phyloP scores from a whole-genome alignment of 2,113 vertebrate species.

The Heterocephalus glaber region DNA sequence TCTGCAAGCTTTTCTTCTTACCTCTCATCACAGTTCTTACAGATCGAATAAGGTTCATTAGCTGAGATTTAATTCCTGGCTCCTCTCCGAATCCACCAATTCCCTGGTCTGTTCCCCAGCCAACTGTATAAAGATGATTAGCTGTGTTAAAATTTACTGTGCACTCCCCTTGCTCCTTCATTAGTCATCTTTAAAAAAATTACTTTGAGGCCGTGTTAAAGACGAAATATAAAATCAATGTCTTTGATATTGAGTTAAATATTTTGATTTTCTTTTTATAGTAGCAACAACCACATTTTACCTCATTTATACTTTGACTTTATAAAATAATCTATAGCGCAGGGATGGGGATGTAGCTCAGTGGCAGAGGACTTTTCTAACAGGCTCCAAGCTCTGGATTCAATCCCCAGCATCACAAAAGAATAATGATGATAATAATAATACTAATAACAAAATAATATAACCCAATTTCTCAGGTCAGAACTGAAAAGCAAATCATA shows the following conservation, averaged over 20 bases:
- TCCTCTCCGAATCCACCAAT: constrained; percentile 97
- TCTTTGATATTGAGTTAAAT: constrained; percentile 14
- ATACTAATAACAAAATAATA: neutral
- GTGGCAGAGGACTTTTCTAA: neutral
- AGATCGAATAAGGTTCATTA: constrained; percentile 95
- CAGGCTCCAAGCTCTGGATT: neutral
- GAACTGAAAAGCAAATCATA: constrained; percentile 46
- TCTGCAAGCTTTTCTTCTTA: constrained; percentile 72
- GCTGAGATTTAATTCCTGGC: constrained; percentile 96
- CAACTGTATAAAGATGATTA: constrained; percentile 87
- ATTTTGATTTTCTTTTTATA: constrained; percentile 39
- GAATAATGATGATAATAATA: neutral
- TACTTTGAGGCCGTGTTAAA: constrained; percentile 48
- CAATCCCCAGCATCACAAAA: neutral
- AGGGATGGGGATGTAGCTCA: neutral
- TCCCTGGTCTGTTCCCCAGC: constrained; percentile 95
- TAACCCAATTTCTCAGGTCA: constrained; percentile 26
- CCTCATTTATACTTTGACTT: constrained; percentile 14
- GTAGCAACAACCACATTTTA: constrained; percentile 36
- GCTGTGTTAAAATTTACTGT: constrained; percentile 62
- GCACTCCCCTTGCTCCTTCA: neutral
- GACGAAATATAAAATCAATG: neutral
- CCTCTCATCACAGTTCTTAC: constrained; percentile 97
- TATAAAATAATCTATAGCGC: constrained; percentile 4
- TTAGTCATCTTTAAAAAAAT: constrained; percentile 58